Evolutionary conservation across 2,888 invertebrate genomes (phyloP).

Genomic region (Agrochola lota): DNA sequence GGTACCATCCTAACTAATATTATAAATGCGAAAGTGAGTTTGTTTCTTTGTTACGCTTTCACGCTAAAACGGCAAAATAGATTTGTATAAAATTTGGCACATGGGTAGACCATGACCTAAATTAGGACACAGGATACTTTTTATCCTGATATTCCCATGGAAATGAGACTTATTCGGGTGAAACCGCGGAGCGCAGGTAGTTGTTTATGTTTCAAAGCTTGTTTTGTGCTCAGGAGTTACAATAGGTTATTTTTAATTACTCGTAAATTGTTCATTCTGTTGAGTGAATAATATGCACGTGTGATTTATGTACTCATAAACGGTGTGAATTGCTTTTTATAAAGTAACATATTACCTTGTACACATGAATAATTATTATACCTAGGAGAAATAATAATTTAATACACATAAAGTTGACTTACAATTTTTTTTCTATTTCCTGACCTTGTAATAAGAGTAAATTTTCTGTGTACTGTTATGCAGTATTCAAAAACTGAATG

Average conservation of each 20-base stretch:
- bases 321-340: conserved; percentile 33
- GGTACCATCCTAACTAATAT: no score
- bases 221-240: background rate
- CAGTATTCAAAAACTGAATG: background rate
- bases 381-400: conserved; percentile 12
- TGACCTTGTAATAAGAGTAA: background rate
- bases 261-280: background rate
- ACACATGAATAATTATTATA: conserved; percentile 16
- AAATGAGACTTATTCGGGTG: no score
- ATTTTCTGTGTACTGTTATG: background rate
- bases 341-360: conserved; percentile 18
- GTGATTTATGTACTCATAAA: conserved; percentile 28
- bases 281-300: conserved; percentile 10
- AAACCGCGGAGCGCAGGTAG: no score
- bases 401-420: background rate
- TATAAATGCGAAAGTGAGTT: no score
- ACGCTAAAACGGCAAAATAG: no score
- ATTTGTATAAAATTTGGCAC: no score
- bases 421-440: background rate
- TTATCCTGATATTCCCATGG: no score
- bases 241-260: conserved; percentile 26
- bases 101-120: no score
- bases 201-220: background rate
- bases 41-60: no score
- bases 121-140: no score